phyloP scores from a whole-genome alignment of 2,888 invertebrate genomes.

The Sinopyrophorus schimmeli region DNA sequence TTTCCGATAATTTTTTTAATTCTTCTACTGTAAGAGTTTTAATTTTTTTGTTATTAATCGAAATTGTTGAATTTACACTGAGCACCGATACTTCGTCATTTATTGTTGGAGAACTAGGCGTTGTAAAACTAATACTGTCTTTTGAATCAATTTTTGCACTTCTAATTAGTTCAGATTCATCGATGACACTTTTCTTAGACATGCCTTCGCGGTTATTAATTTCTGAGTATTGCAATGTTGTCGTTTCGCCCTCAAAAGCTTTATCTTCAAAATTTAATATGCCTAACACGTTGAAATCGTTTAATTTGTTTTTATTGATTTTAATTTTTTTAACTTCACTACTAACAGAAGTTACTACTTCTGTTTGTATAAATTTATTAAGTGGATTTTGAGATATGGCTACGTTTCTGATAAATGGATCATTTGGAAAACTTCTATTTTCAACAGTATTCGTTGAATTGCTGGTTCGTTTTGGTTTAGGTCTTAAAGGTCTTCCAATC shows the following conservation, averaged over 20 bases:
- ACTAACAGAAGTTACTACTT: conserved; percentile 40
- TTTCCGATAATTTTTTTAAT: conserved; percentile 60
- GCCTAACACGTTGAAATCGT: conserved; percentile 46
- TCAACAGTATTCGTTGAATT: conserved; percentile 40
- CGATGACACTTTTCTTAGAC: conserved; percentile 2
- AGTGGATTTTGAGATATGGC: conserved; percentile 21
- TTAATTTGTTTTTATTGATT: conserved; percentile 33
- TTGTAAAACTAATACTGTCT: conserved; percentile 20
- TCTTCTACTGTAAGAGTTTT: conserved; percentile 43
- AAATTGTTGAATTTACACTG: conserved; percentile 39
- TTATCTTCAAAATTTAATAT: conserved; percentile 49
- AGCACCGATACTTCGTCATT: conserved; percentile 33
- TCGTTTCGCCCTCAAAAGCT: conserved; percentile 10
- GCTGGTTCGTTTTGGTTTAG: conserved; percentile 60
- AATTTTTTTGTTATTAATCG: conserved; percentile 32
- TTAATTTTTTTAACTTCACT: conserved; percentile 35
- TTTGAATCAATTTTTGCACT: conserved; percentile 23
- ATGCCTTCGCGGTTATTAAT: conserved; percentile 7
- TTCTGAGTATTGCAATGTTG: not conserved
- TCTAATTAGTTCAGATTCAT: conserved; percentile 13
- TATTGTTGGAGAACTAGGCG: no score
- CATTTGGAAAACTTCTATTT: conserved; percentile 47
- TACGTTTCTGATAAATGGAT: conserved; percentile 25
- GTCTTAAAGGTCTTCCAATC: conserved; percentile 70
- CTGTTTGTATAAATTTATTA: conserved; percentile 34